phyloP scores from a whole-genome alignment of 2,888 invertebrate species.

The Altica lythri region DNA sequence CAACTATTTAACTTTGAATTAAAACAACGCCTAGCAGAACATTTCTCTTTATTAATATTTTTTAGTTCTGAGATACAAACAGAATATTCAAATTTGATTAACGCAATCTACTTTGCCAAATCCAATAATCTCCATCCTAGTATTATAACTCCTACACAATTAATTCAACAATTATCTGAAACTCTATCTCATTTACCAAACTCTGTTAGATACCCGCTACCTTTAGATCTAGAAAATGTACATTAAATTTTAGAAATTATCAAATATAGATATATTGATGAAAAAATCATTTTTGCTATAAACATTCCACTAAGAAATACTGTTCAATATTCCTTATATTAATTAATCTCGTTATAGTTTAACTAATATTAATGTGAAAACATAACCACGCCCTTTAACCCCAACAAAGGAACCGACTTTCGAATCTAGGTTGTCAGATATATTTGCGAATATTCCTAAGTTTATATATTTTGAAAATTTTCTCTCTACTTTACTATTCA shows the following conservation, averaged over 20 bases:
- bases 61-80: slow-evolving; percentile 26
- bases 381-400: too few relatives aligned
- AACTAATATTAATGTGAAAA: too few relatives aligned
- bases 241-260: slow-evolving; percentile 17
- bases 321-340: neutral
- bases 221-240: slow-evolving; percentile 19
- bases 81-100: slow-evolving; percentile 24
- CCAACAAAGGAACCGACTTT: too few relatives aligned
- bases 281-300: slow-evolving; percentile 26
- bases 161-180: slow-evolving; percentile 26
- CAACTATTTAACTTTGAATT: slow-evolving; percentile 26
- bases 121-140: slow-evolving; percentile 31
- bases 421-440: too few relatives aligned
- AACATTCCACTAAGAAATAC: slow-evolving; percentile 22
- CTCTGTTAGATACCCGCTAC: slow-evolving; percentile 22
- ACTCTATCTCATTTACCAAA: slow-evolving; percentile 23
- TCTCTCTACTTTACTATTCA: too few relatives aligned
- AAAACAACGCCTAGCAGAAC: slow-evolving; percentile 32
- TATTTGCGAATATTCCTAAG: too few relatives aligned
- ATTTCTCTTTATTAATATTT: slow-evolving; percentile 28
- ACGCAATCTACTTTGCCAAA: slow-evolving; percentile 26
- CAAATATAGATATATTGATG: slow-evolving; percentile 21
- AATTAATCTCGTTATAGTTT: neutral
- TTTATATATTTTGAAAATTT: too few relatives aligned
- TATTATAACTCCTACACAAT: slow-evolving; percentile 31